Percentiles rank a stretch among this genome's conserved stretches.
phyloP scores from a whole-genome alignment of 2,888 invertebrate species.

The Melanotus villosus region DNA sequence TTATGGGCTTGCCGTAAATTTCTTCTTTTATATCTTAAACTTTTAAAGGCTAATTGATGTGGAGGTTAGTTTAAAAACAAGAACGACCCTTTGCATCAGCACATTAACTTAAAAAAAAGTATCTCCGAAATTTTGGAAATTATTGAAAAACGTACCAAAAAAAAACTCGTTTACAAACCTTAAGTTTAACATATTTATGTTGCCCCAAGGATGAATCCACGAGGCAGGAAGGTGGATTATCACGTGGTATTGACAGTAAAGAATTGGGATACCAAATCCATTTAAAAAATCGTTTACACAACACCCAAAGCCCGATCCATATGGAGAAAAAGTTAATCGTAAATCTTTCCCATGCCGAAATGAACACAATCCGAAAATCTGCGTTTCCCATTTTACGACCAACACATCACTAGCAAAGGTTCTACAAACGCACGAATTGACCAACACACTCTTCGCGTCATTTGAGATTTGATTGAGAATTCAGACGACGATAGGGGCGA shows the following conservation, averaged over 20 bases:
- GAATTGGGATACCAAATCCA: conserved; percentile 71
- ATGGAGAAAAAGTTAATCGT: conserved; percentile 70
- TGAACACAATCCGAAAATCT: conserved; percentile 65
- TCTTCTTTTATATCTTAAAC: no score
- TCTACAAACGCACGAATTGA: conserved; percentile 21
- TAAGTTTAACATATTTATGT: conserved; percentile 77
- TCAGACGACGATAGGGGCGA: conserved; percentile 41
- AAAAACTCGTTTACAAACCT: no score
- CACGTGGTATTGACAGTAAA: conserved; percentile 67
- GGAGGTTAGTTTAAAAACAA: no score
- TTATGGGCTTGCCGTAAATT: no score
- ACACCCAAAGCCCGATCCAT: conserved; percentile 70
- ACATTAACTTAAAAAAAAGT: no score
- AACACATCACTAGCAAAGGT: conserved; percentile 31
- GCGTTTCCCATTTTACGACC: conserved; percentile 35
- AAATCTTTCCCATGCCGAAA: conserved; percentile 68
- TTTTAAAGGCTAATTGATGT: no score
- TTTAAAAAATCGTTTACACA: conserved; percentile 68
- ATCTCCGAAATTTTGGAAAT: no score
- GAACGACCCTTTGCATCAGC: no score
- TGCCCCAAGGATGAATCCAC: conserved; percentile 73
- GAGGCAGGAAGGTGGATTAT: conserved; percentile 74
- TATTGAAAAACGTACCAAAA: no score
- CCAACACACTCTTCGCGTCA: conserved; percentile 23
- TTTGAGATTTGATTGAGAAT: conserved; percentile 39